Conservation (phyloP, 2,797 vertebrate species). For the Lepus oiostolus region DNA sequence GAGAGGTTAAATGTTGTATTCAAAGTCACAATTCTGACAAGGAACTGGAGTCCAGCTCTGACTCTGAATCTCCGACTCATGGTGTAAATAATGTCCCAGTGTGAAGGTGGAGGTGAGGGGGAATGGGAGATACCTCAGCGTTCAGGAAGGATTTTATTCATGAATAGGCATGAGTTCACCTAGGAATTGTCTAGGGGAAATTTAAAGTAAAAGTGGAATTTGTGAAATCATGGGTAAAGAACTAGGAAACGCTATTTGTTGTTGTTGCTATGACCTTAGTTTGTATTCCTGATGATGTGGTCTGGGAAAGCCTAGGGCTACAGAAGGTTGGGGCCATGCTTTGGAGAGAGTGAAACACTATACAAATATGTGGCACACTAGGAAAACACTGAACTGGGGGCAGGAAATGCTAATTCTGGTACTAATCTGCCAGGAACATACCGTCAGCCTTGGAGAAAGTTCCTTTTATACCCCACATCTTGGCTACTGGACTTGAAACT, state of each 20-base stretch:
- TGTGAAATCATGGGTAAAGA: conserved; percentile 59
- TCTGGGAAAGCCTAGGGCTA: not conserved
- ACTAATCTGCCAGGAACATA: conserved; percentile 60
- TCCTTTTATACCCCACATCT: not conserved
- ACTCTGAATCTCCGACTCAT: too few relatives aligned
- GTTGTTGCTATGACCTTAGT: conserved; percentile 44
- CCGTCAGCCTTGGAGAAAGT: conserved; percentile 21
- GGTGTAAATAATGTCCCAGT: not conserved
- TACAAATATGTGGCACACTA: not conserved
- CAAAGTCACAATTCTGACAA: not conserved
- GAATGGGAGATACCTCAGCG: not conserved
- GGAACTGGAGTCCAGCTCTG: not conserved
- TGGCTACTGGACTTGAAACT: not conserved
- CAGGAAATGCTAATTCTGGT: conserved; percentile 40
- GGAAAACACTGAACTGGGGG: conserved; percentile 36
- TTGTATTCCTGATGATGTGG: not conserved
- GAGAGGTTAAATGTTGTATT: not conserved
- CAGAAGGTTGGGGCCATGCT: not conserved
- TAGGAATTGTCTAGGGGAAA: not conserved
- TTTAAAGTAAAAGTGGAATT: conserved; percentile 50
- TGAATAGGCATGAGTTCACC: not conserved
- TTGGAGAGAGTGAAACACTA: conserved; percentile 48
- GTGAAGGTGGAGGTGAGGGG: not conserved
- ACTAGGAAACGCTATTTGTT: conserved; percentile 52
- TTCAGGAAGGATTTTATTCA: not conserved